Percentiles rank a stretch among this genome's conserved stretches.
phyloP scores from a whole-genome alignment of 2,797 vertebrate species.

The Alosa sapidissima region DNA sequence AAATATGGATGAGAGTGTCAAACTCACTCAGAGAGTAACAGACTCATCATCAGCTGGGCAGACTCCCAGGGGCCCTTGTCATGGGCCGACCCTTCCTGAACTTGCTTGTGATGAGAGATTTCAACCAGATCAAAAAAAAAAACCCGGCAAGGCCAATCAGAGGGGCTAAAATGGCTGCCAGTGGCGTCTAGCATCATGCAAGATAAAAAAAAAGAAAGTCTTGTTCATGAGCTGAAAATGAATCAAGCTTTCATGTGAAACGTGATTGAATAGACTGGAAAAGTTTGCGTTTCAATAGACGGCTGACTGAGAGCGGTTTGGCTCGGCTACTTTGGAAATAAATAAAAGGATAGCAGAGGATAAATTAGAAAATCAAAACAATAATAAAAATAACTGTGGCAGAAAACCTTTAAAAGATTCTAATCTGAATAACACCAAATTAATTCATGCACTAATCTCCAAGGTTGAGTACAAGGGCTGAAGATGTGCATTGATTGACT shows the following conservation, averaged over 20 bases:
- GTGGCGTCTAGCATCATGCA: background rate
- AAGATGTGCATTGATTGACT: background rate
- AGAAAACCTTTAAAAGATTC: slow-evolving; percentile 48
- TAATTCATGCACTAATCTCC: background rate
- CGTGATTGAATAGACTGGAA: background rate
- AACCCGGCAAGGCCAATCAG: slow-evolving; percentile 11
- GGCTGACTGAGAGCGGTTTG: background rate
- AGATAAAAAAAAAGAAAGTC: background rate
- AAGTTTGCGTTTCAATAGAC: background rate
- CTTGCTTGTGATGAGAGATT: slow-evolving; percentile 38
- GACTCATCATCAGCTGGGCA: slow-evolving; percentile 42
- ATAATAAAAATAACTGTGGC: slow-evolving; percentile 62
- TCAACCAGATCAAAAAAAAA: slow-evolving; percentile 29
- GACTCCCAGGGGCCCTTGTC: slow-evolving; percentile 33
- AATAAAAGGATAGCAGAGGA: background rate
- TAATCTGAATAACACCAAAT: background rate
- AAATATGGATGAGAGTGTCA: slow-evolving; percentile 50
- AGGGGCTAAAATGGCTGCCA: background rate
- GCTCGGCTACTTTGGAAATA: background rate
- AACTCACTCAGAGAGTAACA: slow-evolving; percentile 27
- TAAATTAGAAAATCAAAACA: slow-evolving; percentile 24
- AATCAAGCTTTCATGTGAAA: background rate
- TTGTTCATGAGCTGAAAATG: background rate
- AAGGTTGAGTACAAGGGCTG: background rate
- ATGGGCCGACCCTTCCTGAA: slow-evolving; percentile 47